Conservation (phyloP, 2,888 invertebrate species). For the Masnerella sp. region DNA sequence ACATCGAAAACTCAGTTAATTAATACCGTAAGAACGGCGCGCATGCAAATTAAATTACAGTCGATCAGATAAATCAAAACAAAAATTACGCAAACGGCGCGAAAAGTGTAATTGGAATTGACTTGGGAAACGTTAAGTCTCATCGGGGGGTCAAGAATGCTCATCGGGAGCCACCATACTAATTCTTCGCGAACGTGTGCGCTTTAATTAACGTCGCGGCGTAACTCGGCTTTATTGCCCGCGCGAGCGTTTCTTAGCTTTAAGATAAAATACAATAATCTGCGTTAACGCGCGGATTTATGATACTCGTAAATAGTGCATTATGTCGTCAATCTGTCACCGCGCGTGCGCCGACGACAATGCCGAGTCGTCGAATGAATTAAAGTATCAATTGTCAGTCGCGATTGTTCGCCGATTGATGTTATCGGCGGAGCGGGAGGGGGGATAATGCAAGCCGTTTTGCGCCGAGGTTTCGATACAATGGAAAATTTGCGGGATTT, state of each 20-base stretch:
- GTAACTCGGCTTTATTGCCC: constrained; percentile 44
- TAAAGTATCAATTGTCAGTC: constrained; percentile 43
- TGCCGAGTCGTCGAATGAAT: constrained; percentile 33
- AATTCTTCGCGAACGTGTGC: constrained; percentile 23
- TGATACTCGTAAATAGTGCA: constrained; percentile 54
- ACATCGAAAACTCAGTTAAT: too few species aligned
- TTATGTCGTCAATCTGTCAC: constrained; percentile 58
- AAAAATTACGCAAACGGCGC: too few species aligned
- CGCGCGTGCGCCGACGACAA: constrained; percentile 15
- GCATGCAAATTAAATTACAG: too few species aligned
- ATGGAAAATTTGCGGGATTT: constrained; percentile 4
- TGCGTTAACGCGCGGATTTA: constrained; percentile 53
- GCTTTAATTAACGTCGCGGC: constrained; percentile 52
- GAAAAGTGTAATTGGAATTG: too few species aligned
- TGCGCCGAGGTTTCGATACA: background rate
- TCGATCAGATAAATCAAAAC: too few species aligned
- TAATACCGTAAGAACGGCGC: too few species aligned
- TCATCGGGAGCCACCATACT: constrained; percentile 17
- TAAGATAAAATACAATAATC: constrained; percentile 59
- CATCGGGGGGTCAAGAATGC: constrained; percentile 14
- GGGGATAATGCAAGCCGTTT: background rate
- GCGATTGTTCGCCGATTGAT: constrained; percentile 31
- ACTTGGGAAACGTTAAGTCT: too few species aligned
- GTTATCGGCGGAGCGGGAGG: constrained; percentile 18
- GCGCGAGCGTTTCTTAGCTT: constrained; percentile 24